Evolutionary conservation across 2,113 vertebrate genomes (phyloP).

Genomic region (Maylandia zebra): DNA sequence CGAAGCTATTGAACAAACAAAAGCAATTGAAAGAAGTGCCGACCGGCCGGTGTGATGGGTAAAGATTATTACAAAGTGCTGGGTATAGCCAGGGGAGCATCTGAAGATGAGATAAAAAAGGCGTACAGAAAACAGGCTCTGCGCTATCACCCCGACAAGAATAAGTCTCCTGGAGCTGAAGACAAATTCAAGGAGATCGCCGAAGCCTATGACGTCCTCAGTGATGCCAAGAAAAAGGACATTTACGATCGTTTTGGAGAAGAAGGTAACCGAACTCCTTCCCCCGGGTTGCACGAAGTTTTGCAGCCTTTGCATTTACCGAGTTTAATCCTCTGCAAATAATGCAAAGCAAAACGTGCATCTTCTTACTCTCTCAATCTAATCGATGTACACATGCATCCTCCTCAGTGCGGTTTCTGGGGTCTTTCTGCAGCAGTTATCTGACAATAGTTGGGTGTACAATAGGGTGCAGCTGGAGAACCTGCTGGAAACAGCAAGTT

Average conservation of each 20-base stretch:
- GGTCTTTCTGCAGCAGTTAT: not conserved
- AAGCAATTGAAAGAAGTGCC: not conserved
- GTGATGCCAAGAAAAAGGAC: constrained; percentile 87
- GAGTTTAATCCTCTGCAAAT: not conserved
- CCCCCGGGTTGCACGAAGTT: not conserved
- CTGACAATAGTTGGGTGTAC: not conserved
- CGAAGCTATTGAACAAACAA: not conserved
- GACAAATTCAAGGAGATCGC: constrained; percentile 92
- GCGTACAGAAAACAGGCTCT: constrained; percentile 88
- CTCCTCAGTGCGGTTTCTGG: not conserved
- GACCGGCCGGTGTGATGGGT: constrained; percentile 71
- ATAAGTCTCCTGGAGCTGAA: constrained; percentile 85
- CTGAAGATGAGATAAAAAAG: constrained; percentile 85
- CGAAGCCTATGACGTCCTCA: constrained; percentile 91
- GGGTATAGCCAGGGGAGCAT: constrained; percentile 77
- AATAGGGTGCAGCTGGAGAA: constrained; percentile 17
- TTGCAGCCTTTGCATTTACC: not conserved
- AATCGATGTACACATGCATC: not conserved
- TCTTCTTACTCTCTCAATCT: not conserved
- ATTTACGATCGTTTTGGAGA: constrained; percentile 87
- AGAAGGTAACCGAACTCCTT: constrained; percentile 71
- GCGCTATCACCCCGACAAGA: constrained; percentile 89
- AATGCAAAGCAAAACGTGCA: not conserved
- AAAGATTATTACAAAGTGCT: constrained; percentile 88
- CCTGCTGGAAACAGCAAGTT: constrained; percentile 29